Evolutionary conservation across 2,113 vertebrate species (phyloP).

Genomic region (Ursus arctos): DNA sequence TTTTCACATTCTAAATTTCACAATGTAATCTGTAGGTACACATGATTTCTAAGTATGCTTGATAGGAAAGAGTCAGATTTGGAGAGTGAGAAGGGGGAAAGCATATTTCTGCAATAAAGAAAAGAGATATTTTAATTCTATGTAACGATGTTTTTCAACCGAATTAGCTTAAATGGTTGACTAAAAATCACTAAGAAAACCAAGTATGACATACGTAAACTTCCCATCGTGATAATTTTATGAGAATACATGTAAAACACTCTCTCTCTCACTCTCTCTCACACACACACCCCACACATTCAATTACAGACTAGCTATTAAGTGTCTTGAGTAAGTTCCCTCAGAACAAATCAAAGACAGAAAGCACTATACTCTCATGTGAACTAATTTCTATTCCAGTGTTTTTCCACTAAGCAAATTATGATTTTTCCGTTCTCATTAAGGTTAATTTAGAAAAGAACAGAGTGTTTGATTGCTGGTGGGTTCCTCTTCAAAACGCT

Average conservation of each 20-base stretch:
- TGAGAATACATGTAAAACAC: background rate
- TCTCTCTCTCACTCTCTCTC: background rate
- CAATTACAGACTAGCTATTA: background rate
- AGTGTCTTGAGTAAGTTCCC: background rate
- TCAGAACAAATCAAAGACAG: background rate
- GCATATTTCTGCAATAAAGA: background rate
- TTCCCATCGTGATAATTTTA: background rate
- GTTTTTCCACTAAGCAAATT: conserved; percentile 11
- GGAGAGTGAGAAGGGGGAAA: background rate
- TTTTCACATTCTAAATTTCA: background rate
- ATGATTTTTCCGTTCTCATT: conserved; percentile 59
- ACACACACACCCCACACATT: background rate
- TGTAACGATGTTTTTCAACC: background rate
- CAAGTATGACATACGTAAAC: background rate
- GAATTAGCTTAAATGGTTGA: background rate
- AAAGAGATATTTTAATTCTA: background rate
- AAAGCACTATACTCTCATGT: background rate
- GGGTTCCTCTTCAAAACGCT: background rate
- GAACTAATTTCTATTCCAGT: background rate
- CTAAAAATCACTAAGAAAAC: background rate
- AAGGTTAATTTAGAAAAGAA: conserved; percentile 78
- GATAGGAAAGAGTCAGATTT: background rate
- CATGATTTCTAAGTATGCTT: background rate
- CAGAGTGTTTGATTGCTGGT: background rate
- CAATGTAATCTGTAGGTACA: background rate